Percentiles rank a stretch among this genome's conserved stretches.
phyloP scores from a whole-genome alignment of 2,888 invertebrate genomes.

The Elmis aenea region DNA sequence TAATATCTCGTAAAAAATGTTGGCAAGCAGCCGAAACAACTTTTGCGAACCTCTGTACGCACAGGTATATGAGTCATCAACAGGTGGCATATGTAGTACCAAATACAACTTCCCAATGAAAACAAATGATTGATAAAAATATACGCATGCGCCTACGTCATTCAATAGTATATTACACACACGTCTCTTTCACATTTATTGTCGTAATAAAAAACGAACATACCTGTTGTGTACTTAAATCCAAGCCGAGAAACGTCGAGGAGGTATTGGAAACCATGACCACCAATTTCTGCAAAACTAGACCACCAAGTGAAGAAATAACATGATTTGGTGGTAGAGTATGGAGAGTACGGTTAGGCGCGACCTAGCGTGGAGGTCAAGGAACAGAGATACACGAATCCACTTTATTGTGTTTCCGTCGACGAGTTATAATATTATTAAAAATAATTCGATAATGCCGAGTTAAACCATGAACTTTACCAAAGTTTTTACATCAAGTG shows the following conservation, averaged over 20 bases:
- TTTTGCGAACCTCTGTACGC: neutral
- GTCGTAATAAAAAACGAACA: constrained; percentile 27
- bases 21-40: too few species aligned
- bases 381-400: constrained; percentile 9
- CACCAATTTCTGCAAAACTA: constrained; percentile 2
- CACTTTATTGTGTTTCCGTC: too few species aligned
- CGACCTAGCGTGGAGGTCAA: constrained; percentile 21
- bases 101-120: constrained; percentile 4
- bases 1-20: too few species aligned
- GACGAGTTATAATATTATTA: neutral
- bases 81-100: constrained; percentile 27
- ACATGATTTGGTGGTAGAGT: too few species aligned
- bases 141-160: constrained; percentile 13
- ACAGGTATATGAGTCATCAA: constrained; percentile 23
- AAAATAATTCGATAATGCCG: too few species aligned
- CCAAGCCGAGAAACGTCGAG: constrained; percentile 70
- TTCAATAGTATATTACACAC: neutral
- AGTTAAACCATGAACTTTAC: too few species aligned
- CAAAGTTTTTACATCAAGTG: too few species aligned
- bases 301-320: too few species aligned
- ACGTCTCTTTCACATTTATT: neutral
- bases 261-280: constrained; percentile 16
- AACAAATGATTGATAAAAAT: constrained; percentile 13
- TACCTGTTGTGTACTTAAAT: constrained; percentile 86
- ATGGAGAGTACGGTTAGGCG: too few species aligned